Conservation (phyloP, 2,113 vertebrate genomes). For the Isichthys henryi region DNA sequence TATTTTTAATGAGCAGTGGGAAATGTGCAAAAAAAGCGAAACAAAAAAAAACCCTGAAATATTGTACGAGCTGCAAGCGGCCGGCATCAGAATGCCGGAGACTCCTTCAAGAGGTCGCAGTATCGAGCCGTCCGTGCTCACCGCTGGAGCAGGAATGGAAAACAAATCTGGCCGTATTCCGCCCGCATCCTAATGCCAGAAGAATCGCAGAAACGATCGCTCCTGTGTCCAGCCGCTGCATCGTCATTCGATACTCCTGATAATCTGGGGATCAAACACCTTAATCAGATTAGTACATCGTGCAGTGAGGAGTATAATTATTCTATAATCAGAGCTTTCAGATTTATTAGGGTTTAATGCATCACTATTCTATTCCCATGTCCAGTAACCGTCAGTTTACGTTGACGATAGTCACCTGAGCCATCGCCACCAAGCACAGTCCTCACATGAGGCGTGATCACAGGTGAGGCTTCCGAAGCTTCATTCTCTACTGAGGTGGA, state of each 20-base stretch:
- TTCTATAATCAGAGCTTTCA: neutral
- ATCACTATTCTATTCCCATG: neutral
- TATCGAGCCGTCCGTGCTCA: neutral
- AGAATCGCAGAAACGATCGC: neutral
- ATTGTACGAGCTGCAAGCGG: neutral
- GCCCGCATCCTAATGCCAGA: neutral
- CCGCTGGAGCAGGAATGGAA: neutral
- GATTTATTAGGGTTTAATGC: neutral
- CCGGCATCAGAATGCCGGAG: neutral
- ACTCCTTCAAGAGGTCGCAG: neutral
- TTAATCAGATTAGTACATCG: neutral
- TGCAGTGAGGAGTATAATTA: neutral
- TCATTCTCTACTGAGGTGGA: conserved; percentile 21
- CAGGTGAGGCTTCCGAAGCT: neutral
- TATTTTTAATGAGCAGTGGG: neutral
- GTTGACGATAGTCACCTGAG: neutral
- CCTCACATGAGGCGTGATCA: neutral
- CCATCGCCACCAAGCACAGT: neutral
- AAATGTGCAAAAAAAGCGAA: neutral
- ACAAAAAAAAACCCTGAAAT: neutral
- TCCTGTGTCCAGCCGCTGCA: neutral
- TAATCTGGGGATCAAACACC: neutral
- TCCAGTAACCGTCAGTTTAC: neutral
- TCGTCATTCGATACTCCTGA: neutral
- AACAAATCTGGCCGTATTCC: neutral